Percentiles rank a stretch among this genome's conserved stretches.
Conservation (phyloP, 2,113 vertebrate species). For the Oryzias woworae region DNA sequence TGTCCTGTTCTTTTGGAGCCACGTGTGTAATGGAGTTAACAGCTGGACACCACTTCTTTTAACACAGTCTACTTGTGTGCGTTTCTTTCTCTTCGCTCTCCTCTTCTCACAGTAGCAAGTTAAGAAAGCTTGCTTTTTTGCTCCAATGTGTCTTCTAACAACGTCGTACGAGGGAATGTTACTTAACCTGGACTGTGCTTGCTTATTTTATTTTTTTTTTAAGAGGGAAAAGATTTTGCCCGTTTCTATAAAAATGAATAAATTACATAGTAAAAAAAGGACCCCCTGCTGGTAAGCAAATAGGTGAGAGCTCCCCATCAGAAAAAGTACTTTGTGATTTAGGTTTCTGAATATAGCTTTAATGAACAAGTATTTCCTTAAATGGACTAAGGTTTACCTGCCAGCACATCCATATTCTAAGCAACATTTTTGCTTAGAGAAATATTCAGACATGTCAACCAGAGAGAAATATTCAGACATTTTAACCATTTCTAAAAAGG, state of each 20-base stretch:
- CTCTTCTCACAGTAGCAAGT: conserved; percentile 20
- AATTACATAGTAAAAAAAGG: no score
- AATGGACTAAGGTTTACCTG: no score
- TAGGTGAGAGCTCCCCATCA: no score
- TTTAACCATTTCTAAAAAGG: no score
- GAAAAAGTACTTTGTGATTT: no score
- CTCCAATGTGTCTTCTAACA: conserved; percentile 16
- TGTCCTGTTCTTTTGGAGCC: conserved; percentile 57
- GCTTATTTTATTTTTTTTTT: neutral
- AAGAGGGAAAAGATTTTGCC: neutral
- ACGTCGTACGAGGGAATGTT: conserved; percentile 23
- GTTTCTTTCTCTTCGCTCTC: conserved; percentile 33
- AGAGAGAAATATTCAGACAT: no score
- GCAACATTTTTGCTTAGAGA: no score
- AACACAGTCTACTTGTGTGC: conserved; percentile 47
- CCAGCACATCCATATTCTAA: no score
- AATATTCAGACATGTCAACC: no score
- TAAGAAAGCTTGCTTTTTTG: conserved; percentile 38
- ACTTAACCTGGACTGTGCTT: neutral
- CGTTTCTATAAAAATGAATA: neutral
- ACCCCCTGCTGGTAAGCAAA: no score
- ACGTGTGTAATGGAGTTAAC: conserved; percentile 68
- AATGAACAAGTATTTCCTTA: no score
- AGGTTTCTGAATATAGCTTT: no score
- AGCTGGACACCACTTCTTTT: conserved; percentile 69